Percentiles rank a stretch among this genome's conserved stretches.
Evolutionary conservation across 2,888 invertebrate species (phyloP).

Genomic region (Podabrus alpinus): DNA sequence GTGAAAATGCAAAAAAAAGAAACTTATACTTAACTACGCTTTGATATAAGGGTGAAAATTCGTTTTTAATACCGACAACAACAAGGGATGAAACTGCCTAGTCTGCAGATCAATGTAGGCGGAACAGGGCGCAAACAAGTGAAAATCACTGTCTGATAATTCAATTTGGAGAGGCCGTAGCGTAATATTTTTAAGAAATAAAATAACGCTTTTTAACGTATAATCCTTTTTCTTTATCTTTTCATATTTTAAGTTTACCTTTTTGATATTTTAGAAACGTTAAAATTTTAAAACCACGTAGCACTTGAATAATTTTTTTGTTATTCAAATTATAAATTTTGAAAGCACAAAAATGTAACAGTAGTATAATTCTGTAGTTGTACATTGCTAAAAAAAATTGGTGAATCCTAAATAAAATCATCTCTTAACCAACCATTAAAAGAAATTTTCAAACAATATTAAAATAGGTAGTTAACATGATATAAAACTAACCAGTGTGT

Average conservation of each 20-base stretch:
- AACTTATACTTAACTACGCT: constrained; percentile 12
- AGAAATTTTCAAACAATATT: neutral
- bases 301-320: neutral
- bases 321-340: neutral
- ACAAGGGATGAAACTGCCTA: constrained; percentile 31
- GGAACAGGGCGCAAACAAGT: constrained; percentile 47
- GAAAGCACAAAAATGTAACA: neutral
- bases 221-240: neutral
- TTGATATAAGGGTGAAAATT: constrained; percentile 18
- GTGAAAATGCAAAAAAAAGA: constrained; percentile 9
- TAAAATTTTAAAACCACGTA: neutral
- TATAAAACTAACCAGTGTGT: too few relatives aligned
- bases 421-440: neutral
- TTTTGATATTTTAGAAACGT: neutral
- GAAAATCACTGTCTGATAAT: constrained; percentile 51
- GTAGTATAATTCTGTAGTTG: neutral
- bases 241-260: neutral
- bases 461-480: too few relatives aligned
- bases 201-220: neutral
- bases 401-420: neutral
- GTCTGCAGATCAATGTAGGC: constrained; percentile 36
- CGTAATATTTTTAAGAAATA: constrained; percentile 26
- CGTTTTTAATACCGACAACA: constrained; percentile 8
- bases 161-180: constrained; percentile 45
- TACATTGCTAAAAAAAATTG: neutral